Conservation (phyloP, 1,140 invertebrate species). For the Pantala flavescens region DNA sequence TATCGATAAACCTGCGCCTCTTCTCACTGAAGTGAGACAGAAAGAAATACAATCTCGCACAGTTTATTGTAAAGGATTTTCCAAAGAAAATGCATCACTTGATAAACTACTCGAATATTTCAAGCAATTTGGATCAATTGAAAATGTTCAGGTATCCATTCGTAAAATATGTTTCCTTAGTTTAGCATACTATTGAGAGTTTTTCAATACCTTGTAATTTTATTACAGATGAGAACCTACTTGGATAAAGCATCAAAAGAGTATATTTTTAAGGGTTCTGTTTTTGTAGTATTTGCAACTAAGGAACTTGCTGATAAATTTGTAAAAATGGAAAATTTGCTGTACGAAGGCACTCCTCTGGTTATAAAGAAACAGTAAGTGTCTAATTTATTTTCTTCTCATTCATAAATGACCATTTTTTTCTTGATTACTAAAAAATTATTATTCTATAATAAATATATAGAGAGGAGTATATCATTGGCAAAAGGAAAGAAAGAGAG, state of each 20-base stretch:
- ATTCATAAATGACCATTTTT: constrained; percentile 23
- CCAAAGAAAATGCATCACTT: constrained; percentile 49
- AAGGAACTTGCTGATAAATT: constrained; percentile 59
- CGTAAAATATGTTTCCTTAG: neutral
- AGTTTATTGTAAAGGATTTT: constrained; percentile 85
- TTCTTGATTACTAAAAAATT: too few relatives aligned
- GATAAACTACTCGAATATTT: constrained; percentile 67
- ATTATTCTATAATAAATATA: constrained; percentile 36
- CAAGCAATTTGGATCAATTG: constrained; percentile 54
- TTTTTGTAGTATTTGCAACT: constrained; percentile 73
- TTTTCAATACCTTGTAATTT: constrained; percentile 14
- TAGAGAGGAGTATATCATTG: constrained; percentile 44
- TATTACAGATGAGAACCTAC: constrained; percentile 54
- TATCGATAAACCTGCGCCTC: constrained; percentile 67
- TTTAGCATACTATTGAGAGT: neutral
- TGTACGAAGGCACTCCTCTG: constrained; percentile 60
- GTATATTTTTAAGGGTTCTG: constrained; percentile 75
- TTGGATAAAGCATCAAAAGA: constrained; percentile 50
- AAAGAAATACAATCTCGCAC: constrained; percentile 66
- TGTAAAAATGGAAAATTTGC: constrained; percentile 49
- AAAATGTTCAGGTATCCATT: constrained; percentile 56
- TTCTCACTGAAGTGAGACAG: constrained; percentile 68
- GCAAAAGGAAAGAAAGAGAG: constrained; percentile 19
- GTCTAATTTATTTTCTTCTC: constrained; percentile 18
- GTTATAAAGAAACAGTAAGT: constrained; percentile 60